Conservation (phyloP, 2,797 vertebrate species). For the Etheostoma nigrum region DNA sequence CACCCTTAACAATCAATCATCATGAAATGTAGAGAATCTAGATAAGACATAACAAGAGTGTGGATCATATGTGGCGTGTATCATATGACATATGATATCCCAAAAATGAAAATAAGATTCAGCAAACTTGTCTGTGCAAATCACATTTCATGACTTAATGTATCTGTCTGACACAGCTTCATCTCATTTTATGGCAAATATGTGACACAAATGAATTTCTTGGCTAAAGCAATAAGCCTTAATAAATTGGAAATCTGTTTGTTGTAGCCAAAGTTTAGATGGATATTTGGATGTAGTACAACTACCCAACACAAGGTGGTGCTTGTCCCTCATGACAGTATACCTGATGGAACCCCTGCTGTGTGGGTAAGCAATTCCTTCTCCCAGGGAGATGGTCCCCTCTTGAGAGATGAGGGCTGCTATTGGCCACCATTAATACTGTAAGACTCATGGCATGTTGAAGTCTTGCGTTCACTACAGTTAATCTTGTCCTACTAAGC, state of each 20-base stretch:
- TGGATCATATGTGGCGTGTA: not conserved
- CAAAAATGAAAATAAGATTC: not conserved
- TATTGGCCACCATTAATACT: conserved; percentile 58
- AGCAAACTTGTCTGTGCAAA: not conserved
- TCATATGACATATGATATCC: too few relatives aligned
- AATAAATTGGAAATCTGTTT: not conserved
- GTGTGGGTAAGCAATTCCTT: conserved; percentile 58
- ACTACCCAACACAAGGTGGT: conserved; percentile 77
- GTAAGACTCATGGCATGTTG: conserved; percentile 28
- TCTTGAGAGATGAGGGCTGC: conserved; percentile 69
- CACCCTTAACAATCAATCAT: not conserved
- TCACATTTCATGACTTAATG: not conserved
- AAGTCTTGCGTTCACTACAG: conserved; percentile 17
- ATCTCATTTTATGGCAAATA: not conserved
- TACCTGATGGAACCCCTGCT: conserved; percentile 51
- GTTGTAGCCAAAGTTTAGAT: not conserved
- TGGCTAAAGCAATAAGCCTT: not conserved
- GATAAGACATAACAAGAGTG: not conserved
- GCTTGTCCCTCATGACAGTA: conserved; percentile 75
- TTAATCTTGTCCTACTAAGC: conserved; percentile 30
- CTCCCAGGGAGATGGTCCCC: conserved; percentile 50
- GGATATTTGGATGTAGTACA: conserved; percentile 52
- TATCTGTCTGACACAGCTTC: not conserved
- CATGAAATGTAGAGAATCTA: not conserved
- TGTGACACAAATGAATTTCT: not conserved